Percentiles rank a stretch among this genome's conserved stretches.
These are phyloP conservation scores for Limnothrissa miodon DNA, from an alignment of 2,113 vertebrate genomes.

Conservation along the genomic window DNA sequence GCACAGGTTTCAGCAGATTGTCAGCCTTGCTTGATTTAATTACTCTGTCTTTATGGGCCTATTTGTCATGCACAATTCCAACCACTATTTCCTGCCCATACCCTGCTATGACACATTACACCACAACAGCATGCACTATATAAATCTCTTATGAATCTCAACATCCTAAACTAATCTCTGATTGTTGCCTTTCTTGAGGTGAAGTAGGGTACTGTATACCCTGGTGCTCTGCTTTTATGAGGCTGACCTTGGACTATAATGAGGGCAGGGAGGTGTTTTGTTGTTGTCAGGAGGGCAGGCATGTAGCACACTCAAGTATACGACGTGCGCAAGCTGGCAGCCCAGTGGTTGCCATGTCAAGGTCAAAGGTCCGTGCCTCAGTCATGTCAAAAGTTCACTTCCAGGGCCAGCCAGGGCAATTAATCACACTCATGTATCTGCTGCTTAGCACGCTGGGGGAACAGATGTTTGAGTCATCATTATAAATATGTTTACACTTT, in stretches of 20 bases:
- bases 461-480: background rate
- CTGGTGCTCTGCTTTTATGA: background rate
- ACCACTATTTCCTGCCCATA: background rate
- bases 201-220: background rate
- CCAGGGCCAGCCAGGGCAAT: background rate
- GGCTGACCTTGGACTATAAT: slow-evolving; percentile 8
- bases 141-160: background rate
- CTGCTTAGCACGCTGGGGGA: slow-evolving; percentile 5
- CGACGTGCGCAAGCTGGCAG: slow-evolving; percentile 17
- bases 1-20: background rate
- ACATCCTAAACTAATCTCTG: background rate
- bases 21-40: background rate
- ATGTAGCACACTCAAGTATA: background rate
- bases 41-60: background rate
- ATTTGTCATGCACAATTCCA: background rate
- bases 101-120: background rate
- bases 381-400: background rate
- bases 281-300: slow-evolving; percentile 16
- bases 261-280: slow-evolving; percentile 33
- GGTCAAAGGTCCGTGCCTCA: background rate
- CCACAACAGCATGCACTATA: background rate
- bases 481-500: background rate
- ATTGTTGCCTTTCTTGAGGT: background rate
- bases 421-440: background rate
- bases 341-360: slow-evolving; percentile 7